Evolutionary conservation across 2,888 invertebrate species (phyloP), one percentile per base, ranked within the genome.

Genomic region (Helleia helle): DNA sequence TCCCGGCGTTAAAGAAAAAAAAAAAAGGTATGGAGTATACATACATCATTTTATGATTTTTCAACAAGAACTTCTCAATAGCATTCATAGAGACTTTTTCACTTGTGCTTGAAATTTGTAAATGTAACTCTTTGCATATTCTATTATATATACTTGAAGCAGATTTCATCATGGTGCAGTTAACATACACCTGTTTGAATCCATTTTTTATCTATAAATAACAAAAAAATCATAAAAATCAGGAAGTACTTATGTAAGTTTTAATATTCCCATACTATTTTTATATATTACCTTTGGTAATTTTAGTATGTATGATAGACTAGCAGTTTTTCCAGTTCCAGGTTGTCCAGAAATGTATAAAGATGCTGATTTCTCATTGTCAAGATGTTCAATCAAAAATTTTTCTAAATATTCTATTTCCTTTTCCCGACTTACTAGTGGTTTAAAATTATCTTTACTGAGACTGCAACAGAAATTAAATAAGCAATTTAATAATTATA

Each of bases 341-440:
- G 99, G 99, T 14, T 96, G 95, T 1, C 99, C 99, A 26, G 97
- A 97, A 28, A 99, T 90, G 68, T 99, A 99, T 40, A 99, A 64
- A 11, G 96, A 94, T 1, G 92, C 93, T 0, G 96, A 92, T 22
- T 84, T 85, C 50, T 88, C 81, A 1, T 86, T 81, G 2, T 87
- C 66, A 41, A 96, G 65, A 66, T 93, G 91, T 6, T 86, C 77
- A 8, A 71, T 67, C 37, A 98, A 83, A 70, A 95, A 95, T 2
- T 75, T 70, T 14, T 87, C 80, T 11, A 99, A 76, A 54, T 89
- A 87, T 2, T 84, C 68, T 5, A 93, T 86, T 74, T 98, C 94
- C 25, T 83, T 76, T 59, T 96, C 95, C 43, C 98, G 87, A n/a
- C 96, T 93, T 4, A 92, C 91, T n/a, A 84, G 58, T 40, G 80